phyloP scores from a whole-genome alignment of 1,140 invertebrate species.

The Chelonus insularis region DNA sequence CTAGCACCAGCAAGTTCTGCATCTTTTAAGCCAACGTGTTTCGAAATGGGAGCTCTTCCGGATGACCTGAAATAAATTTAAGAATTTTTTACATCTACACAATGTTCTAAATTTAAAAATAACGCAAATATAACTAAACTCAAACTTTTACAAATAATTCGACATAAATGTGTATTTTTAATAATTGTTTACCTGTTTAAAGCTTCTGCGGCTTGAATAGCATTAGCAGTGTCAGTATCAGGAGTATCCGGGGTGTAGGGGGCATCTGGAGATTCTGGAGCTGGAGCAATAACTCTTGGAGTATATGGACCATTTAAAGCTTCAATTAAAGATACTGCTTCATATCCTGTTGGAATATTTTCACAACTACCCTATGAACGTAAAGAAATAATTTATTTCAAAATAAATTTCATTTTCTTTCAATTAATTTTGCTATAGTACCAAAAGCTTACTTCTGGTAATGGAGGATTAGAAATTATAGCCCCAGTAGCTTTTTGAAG shows the following conservation, averaged over 20 bases:
- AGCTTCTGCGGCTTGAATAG: conserved; percentile 68
- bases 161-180: no score
- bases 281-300: conserved; percentile 63
- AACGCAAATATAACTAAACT: no score
- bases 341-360: conserved; percentile 90
- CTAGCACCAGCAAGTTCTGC: conserved; percentile 44
- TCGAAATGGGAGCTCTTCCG: conserved; percentile 50
- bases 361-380: conserved; percentile 66
- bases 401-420: background rate
- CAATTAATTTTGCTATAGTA: no score
- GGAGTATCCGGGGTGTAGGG: conserved; percentile 60
- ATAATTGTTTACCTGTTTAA: conserved; percentile 64
- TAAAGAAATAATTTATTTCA: conserved; percentile 2
- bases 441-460: conserved; percentile 55
- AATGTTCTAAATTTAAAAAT: no score
- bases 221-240: conserved; percentile 63
- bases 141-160: no score
- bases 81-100: no score
- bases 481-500: conserved; percentile 77
- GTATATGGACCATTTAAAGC: conserved; percentile 92
- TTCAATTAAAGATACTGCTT: conserved; percentile 94
- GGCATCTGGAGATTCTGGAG: conserved; percentile 61
- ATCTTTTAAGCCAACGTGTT: conserved; percentile 49
- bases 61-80: conserved; percentile 46
- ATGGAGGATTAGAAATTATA: conserved; percentile 55